Evolutionary conservation across 1,140 invertebrate species (phyloP), one percentile per base, ranked within the genome.

Genomic region (Drosophila subobscura): DNA sequence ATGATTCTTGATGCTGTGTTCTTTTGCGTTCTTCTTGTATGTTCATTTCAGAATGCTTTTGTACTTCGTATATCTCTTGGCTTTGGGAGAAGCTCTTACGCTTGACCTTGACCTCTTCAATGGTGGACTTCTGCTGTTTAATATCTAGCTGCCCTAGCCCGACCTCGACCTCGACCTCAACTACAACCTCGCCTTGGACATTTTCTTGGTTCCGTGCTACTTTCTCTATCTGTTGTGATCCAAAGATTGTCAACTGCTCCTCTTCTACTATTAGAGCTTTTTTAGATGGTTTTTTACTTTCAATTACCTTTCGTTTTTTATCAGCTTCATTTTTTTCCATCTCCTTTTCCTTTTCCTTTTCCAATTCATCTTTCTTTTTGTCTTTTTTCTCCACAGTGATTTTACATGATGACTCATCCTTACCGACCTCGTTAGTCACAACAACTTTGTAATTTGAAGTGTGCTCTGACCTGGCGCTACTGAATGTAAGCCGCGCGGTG

Each of bases 341-440:
- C 54, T 83, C 29, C 45, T 92, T 91, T 92, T 92, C 92, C 92
- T 79, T 60, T 56, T 77, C 67, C 5, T 63, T 51, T 42, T 77
- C 77, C 58, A 73, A 71, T 53, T 80, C 81, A 40, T 84, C 81
- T 46, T 83, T 90, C 57, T 92, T 91, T 7, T 85, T 89, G 49
- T 76, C 68, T 52, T 78, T 77, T 53, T 92, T 92, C 44, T 90
- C 85, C 23, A 98, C 93, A 33, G 94, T 95, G 22, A 98, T 92
- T 84, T 95, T 94, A 27, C 96, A 96, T 12, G 94, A 94, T 2
- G 95, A 96, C 92, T 97, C 96, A 79, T 95, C 96, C 90, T 95
- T 95, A 51, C 97, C 97, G 72, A 94, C 95, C 91, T 97, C 96
- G 85, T 97, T 97, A 52, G 93, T 95, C 27, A 97, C 95, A 23